Base-by-base conservation (phyloP, 64 coral and sea anemone genomes). In the Orbicella faveolata region DNA sequence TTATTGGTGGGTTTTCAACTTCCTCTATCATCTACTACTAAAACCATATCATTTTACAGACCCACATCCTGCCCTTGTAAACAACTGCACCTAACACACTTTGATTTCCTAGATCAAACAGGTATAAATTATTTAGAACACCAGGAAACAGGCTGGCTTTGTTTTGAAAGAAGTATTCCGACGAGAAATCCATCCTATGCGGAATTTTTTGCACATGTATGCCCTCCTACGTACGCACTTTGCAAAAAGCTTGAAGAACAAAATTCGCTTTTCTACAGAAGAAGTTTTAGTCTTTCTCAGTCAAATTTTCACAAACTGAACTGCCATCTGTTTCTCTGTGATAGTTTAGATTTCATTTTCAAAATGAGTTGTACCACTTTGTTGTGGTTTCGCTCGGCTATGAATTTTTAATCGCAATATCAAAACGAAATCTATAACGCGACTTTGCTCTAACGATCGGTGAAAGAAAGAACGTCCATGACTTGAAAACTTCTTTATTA, bases 391-490 rank as follows among this genome's bases (percentile, higher is more conserved):
- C 79, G 70, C 16, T 76, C 63, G 44, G 63, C 82, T 37, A 85
- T 85, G 6, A 54, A 85, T 85, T 51, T 85, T 85, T 85, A 51
- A 70, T 72, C 39, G 68, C 61, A 85, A 85, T 85, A 72, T 85
- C 64, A 85, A 73, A 85, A 85, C 15, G 23, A 72, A 52, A 85
- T 15, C 21, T n/a, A n/a, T n/a, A n/a, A n/a, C n/a, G n/a, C n/a
- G n/a, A n/a, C n/a, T 70, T n/a, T 21, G 67, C 67, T 20, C 25
- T 21, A 25, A 26, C 9, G 1, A 25, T 48, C 67, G 67, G 9
- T 33, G 67, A 70, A 70, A 10, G 67, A 20, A 70, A 25, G 23
- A 20, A 26, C 2, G 9, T 25, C 10, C 11, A 23, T 9, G 25
- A 20, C 16, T 68, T 20, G 23, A 68, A 68, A 68, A 68, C 4